phyloP scores from a whole-genome alignment of 2,113 vertebrate genomes.

The Hippocampus zosterae region DNA sequence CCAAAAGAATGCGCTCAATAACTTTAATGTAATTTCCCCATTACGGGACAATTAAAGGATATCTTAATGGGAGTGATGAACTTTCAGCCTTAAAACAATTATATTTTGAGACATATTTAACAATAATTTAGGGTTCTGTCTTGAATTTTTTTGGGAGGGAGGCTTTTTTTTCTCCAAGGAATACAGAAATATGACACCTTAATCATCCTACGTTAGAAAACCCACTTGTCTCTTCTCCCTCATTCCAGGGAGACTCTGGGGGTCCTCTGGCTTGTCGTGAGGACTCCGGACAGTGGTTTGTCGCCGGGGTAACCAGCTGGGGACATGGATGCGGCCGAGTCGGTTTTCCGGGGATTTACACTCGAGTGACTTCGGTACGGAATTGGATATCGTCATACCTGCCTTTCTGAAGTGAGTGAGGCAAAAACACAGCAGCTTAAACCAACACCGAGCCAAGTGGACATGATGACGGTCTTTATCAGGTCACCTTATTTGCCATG shows the following conservation, averaged over 20 bases:
- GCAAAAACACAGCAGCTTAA: slow-evolving; percentile 6
- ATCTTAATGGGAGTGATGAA: not conserved
- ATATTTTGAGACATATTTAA: slow-evolving; percentile 28
- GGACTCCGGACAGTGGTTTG: slow-evolving; percentile 84
- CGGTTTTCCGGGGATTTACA: slow-evolving; percentile 88
- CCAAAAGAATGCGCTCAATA: not conserved
- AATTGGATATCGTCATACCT: slow-evolving; percentile 84
- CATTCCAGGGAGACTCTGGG: slow-evolving; percentile 85
- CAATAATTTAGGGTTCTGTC: no score
- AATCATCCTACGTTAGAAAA: slow-evolving; percentile 11
- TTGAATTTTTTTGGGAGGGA: no score
- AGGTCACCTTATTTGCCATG: not conserved
- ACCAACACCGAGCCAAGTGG: not conserved
- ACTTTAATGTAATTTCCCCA: no score
- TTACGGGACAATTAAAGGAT: no score
- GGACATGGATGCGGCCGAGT: slow-evolving; percentile 87
- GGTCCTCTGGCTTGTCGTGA: slow-evolving; percentile 88
- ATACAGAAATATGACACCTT: no score
- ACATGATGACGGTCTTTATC: not conserved
- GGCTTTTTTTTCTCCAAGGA: no score
- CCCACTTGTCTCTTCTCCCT: slow-evolving; percentile 15
- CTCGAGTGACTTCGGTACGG: slow-evolving; percentile 80
- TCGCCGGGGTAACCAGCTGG: slow-evolving; percentile 95
- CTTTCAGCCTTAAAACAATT: not conserved
- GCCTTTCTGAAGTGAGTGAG: slow-evolving; percentile 61